These are phyloP conservation scores for Drosophila burlai DNA, from an alignment of 1,140 invertebrate species.

Conservation along the genomic window DNA sequence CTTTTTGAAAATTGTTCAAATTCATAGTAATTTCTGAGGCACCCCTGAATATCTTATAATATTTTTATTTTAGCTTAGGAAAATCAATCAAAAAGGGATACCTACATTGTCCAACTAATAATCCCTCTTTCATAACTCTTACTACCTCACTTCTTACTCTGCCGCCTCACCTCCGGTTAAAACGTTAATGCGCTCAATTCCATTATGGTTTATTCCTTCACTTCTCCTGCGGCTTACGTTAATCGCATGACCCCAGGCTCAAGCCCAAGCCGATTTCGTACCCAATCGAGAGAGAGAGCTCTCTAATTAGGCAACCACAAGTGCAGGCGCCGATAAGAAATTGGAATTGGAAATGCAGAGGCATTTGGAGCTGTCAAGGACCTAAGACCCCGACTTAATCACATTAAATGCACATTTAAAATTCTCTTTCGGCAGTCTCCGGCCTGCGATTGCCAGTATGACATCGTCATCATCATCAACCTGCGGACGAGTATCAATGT, in stretches of 20 bases:
- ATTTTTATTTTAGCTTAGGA: background rate
- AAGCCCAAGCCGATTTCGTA: background rate
- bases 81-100: background rate
- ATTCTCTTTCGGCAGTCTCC: slow-evolving; percentile 61
- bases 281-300: background rate
- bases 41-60: background rate
- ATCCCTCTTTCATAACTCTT: background rate
- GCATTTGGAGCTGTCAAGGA: slow-evolving; percentile 7
- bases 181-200: slow-evolving; percentile 39
- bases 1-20: too few species aligned
- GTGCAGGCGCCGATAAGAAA: slow-evolving; percentile 51
- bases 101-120: background rate
- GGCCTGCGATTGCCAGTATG: slow-evolving; percentile 16
- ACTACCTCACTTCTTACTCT: background rate
- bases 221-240: slow-evolving; percentile 15
- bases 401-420: slow-evolving; percentile 73
- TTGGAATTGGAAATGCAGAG: slow-evolving; percentile 35
- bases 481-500: slow-evolving; percentile 26
- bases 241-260: slow-evolving; percentile 34
- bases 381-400: slow-evolving; percentile 62
- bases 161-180: slow-evolving; percentile 7
- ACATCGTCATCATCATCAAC: slow-evolving; percentile 2
- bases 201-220: slow-evolving; percentile 27
- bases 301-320: slow-evolving; percentile 47
- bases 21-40: too few species aligned